These are phyloP conservation scores for Phaenicophaeus curvirostris DNA, from an alignment of 2,797 vertebrate species.

Conservation along the genomic window DNA sequence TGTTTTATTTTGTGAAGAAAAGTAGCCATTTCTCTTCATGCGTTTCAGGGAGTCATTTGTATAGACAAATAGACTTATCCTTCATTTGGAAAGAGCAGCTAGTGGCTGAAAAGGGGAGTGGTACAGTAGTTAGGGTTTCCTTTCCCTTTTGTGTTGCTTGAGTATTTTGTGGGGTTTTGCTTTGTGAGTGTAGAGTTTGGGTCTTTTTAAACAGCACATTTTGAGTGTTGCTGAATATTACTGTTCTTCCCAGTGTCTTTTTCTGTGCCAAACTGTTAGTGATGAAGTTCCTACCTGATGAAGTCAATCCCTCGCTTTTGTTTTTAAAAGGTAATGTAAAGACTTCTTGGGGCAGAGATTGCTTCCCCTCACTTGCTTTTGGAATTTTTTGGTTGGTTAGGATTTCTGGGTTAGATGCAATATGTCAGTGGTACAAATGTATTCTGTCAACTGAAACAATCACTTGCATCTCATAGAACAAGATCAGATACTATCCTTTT, in stretches of 20 bases:
- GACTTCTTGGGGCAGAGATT: neutral
- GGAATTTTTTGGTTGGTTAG: neutral
- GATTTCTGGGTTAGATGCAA: neutral
- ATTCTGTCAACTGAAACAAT: conserved; percentile 15
- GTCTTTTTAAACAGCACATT: neutral
- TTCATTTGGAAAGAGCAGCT: neutral
- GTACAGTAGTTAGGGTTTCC: neutral
- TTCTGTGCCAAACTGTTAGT: neutral
- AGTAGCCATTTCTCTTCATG: neutral
- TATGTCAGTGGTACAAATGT: neutral
- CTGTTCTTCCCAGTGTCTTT: neutral
- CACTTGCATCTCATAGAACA: neutral
- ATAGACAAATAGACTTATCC: neutral
- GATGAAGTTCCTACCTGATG: neutral
- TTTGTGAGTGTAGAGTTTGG: neutral
- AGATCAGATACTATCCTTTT: conserved; percentile 14
- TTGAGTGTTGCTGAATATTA: neutral
- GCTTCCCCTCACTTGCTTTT: neutral
- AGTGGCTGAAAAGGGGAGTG: neutral
- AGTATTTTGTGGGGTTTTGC: neutral
- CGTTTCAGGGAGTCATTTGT: neutral
- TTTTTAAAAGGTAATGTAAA: neutral
- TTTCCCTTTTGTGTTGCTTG: neutral
- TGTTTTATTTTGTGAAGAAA: neutral
- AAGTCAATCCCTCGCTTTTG: neutral